Conservation (phyloP, 37 sponge, comb jelly and placozoan species). For the Bolinopsis microptera region DNA sequence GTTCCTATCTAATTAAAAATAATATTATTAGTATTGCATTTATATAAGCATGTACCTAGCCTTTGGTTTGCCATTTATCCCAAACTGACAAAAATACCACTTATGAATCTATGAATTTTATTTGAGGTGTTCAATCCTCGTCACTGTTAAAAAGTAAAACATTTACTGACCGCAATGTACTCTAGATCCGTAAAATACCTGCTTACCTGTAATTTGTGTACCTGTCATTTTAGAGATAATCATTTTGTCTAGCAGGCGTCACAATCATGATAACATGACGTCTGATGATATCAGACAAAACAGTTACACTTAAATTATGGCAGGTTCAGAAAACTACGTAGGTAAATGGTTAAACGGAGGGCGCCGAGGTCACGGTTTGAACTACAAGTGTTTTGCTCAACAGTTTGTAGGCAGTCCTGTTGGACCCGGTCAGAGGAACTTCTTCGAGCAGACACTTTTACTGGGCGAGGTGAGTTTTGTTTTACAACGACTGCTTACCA, state of each 20-base stretch:
- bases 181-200: background rate
- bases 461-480: constrained; percentile 24
- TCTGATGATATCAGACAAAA: too few species aligned
- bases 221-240: too few species aligned
- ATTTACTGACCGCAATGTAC: background rate
- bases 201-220: too few species aligned
- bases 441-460: constrained; percentile 49
- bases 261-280: too few species aligned
- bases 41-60: background rate
- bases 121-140: background rate
- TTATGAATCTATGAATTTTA: too few species aligned
- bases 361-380: constrained; percentile 12
- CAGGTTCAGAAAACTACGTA: constrained; percentile 12
- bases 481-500: too few species aligned
- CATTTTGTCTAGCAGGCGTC: too few species aligned
- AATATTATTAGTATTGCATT: too few species aligned
- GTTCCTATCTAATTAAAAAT: too few species aligned
- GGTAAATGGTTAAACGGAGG: constrained; percentile 52
- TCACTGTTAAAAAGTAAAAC: background rate
- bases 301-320: background rate
- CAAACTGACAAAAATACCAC: too few species aligned
- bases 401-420: constrained; percentile 5
- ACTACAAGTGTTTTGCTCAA: constrained; percentile 50
- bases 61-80: too few species aligned
- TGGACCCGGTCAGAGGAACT: constrained; percentile 55